Evolutionary conservation across 2,888 invertebrate species (phyloP).

Genomic region (Coecobrya sp.): DNA sequence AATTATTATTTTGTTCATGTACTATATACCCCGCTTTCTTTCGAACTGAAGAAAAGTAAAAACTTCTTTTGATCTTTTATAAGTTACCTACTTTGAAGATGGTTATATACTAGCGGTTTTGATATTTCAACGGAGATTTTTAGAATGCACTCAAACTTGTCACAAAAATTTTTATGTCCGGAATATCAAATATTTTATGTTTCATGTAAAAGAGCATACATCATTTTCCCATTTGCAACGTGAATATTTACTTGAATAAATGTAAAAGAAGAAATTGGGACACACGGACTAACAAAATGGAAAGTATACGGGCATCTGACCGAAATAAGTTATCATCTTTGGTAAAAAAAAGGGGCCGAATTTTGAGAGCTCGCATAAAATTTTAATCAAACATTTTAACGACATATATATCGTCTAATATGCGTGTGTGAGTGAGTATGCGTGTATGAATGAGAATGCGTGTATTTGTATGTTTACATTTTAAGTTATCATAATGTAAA

Average conservation of each 20-base stretch:
- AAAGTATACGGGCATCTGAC: not conserved
- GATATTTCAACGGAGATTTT: not conserved
- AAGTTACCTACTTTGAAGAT: not conserved
- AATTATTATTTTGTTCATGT: not conserved
- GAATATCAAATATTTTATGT: slow-evolving; percentile 15
- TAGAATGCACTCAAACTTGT: slow-evolving; percentile 1
- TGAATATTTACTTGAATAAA: not conserved
- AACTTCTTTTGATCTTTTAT: slow-evolving; percentile 54
- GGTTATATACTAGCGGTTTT: not conserved
- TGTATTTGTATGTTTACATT: too few species aligned
- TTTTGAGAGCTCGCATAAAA: not conserved
- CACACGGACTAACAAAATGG: not conserved
- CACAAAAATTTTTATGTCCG: not conserved
- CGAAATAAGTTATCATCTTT: not conserved
- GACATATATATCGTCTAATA: not conserved
- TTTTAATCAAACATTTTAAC: not conserved
- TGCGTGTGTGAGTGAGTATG: too few species aligned
- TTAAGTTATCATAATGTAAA: too few species aligned
- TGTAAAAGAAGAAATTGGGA: slow-evolving; percentile 17
- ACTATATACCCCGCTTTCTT: not conserved
- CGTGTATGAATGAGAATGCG: too few species aligned
- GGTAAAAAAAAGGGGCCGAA: not conserved
- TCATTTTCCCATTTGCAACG: slow-evolving; percentile 42
- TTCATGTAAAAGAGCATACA: not conserved
- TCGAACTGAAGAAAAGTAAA: slow-evolving; percentile 6